These are phyloP conservation scores for Eupristina koningsbergeri DNA, from an alignment of 1,140 invertebrate genomes.

Conservation along the genomic window DNA sequence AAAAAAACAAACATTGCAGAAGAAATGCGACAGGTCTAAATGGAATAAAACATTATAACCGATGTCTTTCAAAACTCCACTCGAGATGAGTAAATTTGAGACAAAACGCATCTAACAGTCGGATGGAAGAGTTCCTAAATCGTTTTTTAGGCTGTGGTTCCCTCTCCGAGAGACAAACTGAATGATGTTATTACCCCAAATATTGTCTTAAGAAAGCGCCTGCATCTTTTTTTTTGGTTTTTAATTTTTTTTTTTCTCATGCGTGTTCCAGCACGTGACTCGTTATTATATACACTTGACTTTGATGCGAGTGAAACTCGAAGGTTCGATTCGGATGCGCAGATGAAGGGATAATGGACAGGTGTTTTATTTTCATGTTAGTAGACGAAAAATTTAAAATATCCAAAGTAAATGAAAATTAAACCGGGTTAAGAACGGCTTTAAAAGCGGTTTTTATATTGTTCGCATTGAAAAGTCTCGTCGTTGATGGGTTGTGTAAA, in stretches of 20 bases:
- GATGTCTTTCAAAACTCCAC: neutral
- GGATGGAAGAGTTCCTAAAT: conserved; percentile 2
- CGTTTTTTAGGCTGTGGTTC: neutral
- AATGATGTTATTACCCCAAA: conserved; percentile 64
- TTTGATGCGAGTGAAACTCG: neutral
- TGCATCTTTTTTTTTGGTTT: neutral
- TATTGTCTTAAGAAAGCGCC: conserved; percentile 58
- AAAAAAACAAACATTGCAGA: conserved; percentile 4
- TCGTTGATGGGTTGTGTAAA: too few relatives aligned
- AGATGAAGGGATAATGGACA: neutral
- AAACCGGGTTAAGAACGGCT: too few relatives aligned
- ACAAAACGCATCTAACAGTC: neutral
- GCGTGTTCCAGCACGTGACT: neutral
- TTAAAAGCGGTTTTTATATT: too few relatives aligned
- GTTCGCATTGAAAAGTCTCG: too few relatives aligned
- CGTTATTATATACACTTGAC: neutral
- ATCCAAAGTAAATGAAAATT: too few relatives aligned
- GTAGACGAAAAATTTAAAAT: too few relatives aligned
- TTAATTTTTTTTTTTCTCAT: neutral
- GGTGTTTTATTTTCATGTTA: too few relatives aligned
- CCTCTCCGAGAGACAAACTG: conserved; percentile 49
- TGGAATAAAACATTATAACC: neutral
- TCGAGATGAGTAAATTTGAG: conserved; percentile 21
- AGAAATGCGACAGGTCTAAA: neutral
- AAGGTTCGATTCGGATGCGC: neutral